A percentile compares a stretch with the other conserved stretches of the same genome.
phyloP scores from a whole-genome alignment of 2,113 vertebrate genomes.

The Mormoops blainvillei region DNA sequence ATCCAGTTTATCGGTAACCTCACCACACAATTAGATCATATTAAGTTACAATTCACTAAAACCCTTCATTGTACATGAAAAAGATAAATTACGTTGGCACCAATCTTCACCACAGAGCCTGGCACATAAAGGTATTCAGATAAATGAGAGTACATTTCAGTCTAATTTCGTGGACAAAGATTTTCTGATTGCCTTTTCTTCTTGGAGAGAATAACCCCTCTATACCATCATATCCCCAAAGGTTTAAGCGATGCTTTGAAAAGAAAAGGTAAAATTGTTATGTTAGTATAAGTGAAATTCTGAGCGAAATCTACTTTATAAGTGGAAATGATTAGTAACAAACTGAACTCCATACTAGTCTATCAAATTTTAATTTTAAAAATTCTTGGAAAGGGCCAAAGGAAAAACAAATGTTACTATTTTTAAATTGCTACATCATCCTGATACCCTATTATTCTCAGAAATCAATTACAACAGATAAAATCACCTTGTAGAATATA shows the following conservation, averaged over 20 bases:
- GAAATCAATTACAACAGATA: constrained; percentile 65
- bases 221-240: constrained; percentile 14
- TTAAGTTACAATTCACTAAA: neutral
- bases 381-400: constrained; percentile 3
- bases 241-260: neutral
- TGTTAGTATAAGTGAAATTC: neutral
- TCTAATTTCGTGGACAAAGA: constrained; percentile 53
- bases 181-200: constrained; percentile 63
- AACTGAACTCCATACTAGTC: neutral
- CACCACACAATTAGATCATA: constrained; percentile 14
- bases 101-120: neutral
- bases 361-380: constrained; percentile 17
- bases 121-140: constrained; percentile 23
- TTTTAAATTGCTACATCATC: constrained; percentile 19
- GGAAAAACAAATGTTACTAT: neutral
- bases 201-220: constrained; percentile 16
- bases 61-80: neutral
- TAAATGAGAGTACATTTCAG: constrained; percentile 14
- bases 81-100: constrained; percentile 14
- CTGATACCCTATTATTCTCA: constrained; percentile 50
- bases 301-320: constrained; percentile 10
- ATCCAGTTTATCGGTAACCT: neutral
- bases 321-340: neutral
- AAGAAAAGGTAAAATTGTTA: constrained; percentile 16
- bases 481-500: constrained; percentile 73